Evolutionary conservation across 2,113 vertebrate genomes (phyloP).

Genomic region (Megaceryle torquata): DNA sequence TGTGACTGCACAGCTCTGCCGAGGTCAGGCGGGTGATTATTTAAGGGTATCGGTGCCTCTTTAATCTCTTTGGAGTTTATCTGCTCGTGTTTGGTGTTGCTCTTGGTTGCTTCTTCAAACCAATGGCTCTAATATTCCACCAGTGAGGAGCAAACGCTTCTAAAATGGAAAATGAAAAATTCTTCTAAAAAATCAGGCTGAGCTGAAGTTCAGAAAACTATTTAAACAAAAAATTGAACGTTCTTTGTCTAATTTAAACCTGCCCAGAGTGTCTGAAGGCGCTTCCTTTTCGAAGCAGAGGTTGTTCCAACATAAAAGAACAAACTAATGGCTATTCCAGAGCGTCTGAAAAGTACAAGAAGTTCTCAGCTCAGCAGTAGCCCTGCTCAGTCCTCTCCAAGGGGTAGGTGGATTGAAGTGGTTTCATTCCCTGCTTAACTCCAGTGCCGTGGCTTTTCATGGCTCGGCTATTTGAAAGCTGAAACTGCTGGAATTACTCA

Average conservation of each 20-base stretch:
- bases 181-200: background rate
- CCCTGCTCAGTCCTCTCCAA: background rate
- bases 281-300: background rate
- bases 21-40: background rate
- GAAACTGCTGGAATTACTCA: background rate
- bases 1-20: background rate
- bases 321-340: background rate
- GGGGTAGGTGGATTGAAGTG: background rate
- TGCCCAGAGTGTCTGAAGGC: background rate
- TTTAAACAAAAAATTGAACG: background rate
- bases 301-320: background rate
- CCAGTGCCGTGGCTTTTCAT: background rate
- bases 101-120: background rate
- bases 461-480: background rate
- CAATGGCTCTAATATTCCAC: background rate
- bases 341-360: background rate
- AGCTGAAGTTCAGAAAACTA: background rate
- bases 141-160: background rate
- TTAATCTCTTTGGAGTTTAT: conserved; percentile 5
- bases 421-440: background rate
- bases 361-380: background rate
- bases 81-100: background rate
- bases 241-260: background rate
- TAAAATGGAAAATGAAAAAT: background rate
- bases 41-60: background rate